Percentiles rank a stretch among this genome's conserved stretches.
Evolutionary conservation across 2,888 invertebrate genomes (phyloP).

Genomic region (Luffia ferchaultella): DNA sequence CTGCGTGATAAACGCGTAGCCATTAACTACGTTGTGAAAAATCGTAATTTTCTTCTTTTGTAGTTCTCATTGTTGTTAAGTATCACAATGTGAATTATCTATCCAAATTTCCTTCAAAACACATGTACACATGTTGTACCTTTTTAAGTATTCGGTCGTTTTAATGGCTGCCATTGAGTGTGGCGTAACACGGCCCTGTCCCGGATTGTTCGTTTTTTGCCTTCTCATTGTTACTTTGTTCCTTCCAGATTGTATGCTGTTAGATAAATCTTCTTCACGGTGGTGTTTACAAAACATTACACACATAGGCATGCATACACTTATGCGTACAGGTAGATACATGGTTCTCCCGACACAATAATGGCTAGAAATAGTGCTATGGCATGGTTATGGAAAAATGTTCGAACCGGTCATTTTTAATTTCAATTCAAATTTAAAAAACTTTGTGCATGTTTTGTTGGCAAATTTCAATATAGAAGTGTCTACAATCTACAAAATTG

Average conservation of each 20-base stretch:
- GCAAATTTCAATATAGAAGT: too few species aligned
- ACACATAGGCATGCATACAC: too few species aligned
- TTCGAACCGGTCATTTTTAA: too few species aligned
- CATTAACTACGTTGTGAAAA: not conserved
- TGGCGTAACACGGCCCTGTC: not conserved
- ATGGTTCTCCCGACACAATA: too few species aligned
- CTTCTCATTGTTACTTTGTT: not conserved
- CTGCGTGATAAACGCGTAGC: not conserved
- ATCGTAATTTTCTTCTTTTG: not conserved
- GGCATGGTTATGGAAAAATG: too few species aligned
- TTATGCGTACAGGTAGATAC: too few species aligned
- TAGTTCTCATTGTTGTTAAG: not conserved
- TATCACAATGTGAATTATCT: not conserved
- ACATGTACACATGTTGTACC: not conserved
- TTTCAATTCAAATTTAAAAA: too few species aligned
- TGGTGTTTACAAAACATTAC: not conserved
- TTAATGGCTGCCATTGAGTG: not conserved
- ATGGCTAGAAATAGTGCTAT: too few species aligned
- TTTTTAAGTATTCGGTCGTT: not conserved
- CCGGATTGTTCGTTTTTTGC: not conserved
- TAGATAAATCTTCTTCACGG: not conserved
- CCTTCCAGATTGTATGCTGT: not conserved
- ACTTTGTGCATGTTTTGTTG: too few species aligned
- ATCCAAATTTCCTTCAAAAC: not conserved
- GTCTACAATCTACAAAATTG: too few species aligned